Base-by-base conservation (phyloP, 2,797 vertebrate species). In the Tiaroga cobitis region DNA sequence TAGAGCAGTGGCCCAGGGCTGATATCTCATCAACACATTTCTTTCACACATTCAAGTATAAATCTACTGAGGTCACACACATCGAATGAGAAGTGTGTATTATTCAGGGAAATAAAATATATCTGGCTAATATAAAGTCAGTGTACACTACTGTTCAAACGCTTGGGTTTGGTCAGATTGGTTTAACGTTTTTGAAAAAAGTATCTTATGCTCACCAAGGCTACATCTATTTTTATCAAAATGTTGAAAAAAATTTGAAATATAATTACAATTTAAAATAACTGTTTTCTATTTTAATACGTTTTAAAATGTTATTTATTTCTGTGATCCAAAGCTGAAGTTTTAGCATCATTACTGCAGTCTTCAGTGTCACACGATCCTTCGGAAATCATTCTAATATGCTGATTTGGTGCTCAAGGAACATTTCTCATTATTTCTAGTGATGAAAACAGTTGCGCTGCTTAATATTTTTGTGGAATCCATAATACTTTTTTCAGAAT, bases 1-100 rank as follows among this genome's bases (percentile, higher is more conserved):
- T 78, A 54, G 65, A 81, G 81, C 73, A 70, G 76, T 68, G 80
- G 83, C 80, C 77, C 80, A 82, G 75, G 74, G 61, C 68, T 88
- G 81, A 74, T 83, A 56, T 56, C 56, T 72, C 63, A 80, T 83
- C 81, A 75, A 85, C 37, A 76, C 63, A 68, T 87, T 84, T 63
- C 46, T 65, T 21, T 32, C 29, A 84, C 75, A 83, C 54, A 67
- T 32, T 87, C 34, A 82, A 81, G 80, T 16, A 10, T 29, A 18
- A 43, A 29, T 59, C 51, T 67, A 69, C 51, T 84, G 26, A 63
- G 29, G 37, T 32, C 61, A 75, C 51, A 81, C 34, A 34, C 61
- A 37, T 59, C 77, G 26, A 80, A 46, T 10, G 34, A 63, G 26
- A 49, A 15, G 61, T 67, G 37, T 63, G n/a, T 29, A 49, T 46